Base-by-base conservation (phyloP, 2,113 vertebrate species). In the Trematomus loennbergii region DNA sequence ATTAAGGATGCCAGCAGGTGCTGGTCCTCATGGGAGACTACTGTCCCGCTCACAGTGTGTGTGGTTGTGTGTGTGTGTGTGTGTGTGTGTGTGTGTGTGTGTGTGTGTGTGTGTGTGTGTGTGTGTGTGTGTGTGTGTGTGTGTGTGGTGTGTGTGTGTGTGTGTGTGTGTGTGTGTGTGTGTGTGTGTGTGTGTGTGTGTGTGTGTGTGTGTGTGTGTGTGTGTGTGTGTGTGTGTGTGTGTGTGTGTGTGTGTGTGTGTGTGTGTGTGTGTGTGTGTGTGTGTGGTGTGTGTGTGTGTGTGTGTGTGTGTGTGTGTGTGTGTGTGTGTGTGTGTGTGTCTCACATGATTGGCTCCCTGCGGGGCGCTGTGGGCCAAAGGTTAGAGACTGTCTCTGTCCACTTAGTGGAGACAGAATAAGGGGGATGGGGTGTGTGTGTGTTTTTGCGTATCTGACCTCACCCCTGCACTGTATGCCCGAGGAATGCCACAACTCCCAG, bases 1-100 rank as follows among this genome's bases (percentile, higher is more conserved):
- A 64, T 93, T 91, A 94, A 92, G 86, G 87, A 91, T 93, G 90
- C 68, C 93, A 93, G 92, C 95, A 95, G 95, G 93, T 95, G 94
- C 89, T 81, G 81, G 55, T 81, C 81, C 70, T 84, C 83, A 52
- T 79, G 71, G 73, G 81, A 89, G 76, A 67, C 78, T 33, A 78
- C 69, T 63, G 86, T 88, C 76, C 54, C 0, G 0, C 67, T 85
- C 77, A 78, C 55, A 50, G n/a, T n/a, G 2, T 36, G 33, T 36
- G 33, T 36, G 33, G 4, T 3, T 36, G 33, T 36, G 33, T 36
- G 33, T 36, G 33, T 36, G 33, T 36, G 33, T 36, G 33, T 36
- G 33, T 36, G 33, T 36, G 33, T 36, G 33, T 36, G 11, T 65
- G 60, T 70, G 55, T 79, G 68, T 60, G 43, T 85, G 68, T 75